phyloP scores from a whole-genome alignment of 2,797 vertebrate genomes.

The Moxostoma hubbsi region DNA sequence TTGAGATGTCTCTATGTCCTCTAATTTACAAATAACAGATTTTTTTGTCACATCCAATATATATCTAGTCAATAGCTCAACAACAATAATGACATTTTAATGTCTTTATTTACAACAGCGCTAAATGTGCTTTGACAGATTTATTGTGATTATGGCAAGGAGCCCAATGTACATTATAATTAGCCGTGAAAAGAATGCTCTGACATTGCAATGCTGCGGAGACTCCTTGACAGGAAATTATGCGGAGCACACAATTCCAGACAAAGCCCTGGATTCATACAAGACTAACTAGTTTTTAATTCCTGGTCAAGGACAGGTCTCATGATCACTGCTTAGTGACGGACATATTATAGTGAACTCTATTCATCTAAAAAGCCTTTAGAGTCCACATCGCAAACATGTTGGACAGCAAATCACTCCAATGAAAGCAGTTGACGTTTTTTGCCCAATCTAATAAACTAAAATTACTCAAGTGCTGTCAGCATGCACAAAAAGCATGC shows the following conservation, averaged over 20 bases:
- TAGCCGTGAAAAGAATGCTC: slow-evolving; percentile 48
- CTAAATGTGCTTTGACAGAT: slow-evolving; percentile 58
- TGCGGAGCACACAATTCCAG: slow-evolving; percentile 23
- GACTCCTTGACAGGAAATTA: slow-evolving; percentile 48
- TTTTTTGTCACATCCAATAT: slow-evolving; percentile 48
- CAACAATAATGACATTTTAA: slow-evolving; percentile 56
- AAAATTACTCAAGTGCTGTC: slow-evolving; percentile 4
- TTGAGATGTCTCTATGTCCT: slow-evolving; percentile 17
- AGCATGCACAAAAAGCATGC: slow-evolving; percentile 3
- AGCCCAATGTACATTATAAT: slow-evolving; percentile 54
- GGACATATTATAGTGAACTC: not conserved
- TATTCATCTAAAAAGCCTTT: not conserved
- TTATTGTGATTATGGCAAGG: slow-evolving; percentile 51
- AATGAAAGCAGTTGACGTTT: slow-evolving; percentile 8
- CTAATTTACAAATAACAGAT: slow-evolving; percentile 41
- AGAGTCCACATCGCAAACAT: not conserved
- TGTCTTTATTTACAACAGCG: slow-evolving; percentile 54
- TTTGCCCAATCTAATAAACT: not conserved
- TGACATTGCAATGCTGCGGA: slow-evolving; percentile 42
- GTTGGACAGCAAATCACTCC: slow-evolving; percentile 26
- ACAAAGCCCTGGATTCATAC: slow-evolving; percentile 21
- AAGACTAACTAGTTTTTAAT: slow-evolving; percentile 28
- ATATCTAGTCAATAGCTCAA: slow-evolving; percentile 51
- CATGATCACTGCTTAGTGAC: slow-evolving; percentile 5
- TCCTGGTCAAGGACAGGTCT: slow-evolving; percentile 42